phyloP scores from a whole-genome alignment of 2,797 vertebrate genomes.

The Mus minutoides region DNA sequence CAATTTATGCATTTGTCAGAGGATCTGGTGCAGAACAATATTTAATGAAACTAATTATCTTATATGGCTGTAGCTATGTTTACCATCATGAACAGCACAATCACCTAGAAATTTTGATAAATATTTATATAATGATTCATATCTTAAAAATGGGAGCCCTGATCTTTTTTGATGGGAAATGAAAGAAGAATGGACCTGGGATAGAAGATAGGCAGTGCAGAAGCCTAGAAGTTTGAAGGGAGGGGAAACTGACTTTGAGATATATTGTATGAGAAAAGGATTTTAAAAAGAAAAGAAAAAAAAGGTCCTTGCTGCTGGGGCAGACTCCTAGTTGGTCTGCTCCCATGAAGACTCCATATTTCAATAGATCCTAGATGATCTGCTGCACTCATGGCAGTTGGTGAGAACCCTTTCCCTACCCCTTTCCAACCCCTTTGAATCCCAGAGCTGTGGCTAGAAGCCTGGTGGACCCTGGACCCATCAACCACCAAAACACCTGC shows the following conservation, averaged over 20 bases:
- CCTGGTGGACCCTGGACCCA: no score
- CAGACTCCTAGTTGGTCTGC: no score
- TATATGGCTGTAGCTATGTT: accelerated
- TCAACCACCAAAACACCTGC: no score
- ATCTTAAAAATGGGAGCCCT: neutral
- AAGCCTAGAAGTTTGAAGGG: neutral
- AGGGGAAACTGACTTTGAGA: neutral
- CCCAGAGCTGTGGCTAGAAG: no score
- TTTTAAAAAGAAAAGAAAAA: neutral
- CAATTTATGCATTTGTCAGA: no score
- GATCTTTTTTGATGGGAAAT: neutral
- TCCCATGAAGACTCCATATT: no score
- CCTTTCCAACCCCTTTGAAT: no score
- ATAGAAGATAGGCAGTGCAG: neutral
- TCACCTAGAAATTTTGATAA: neutral
- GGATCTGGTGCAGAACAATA: neutral
- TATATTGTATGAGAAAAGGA: neutral
- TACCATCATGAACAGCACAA: neutral
- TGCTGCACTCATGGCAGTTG: no score
- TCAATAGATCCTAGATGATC: no score
- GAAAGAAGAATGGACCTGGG: neutral
- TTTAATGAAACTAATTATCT: neutral
- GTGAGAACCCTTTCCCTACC: no score
- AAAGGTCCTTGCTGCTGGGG: no score
- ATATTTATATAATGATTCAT: no score